Conservation (phyloP, 2,888 invertebrate species). For the Nudaria mundana region DNA sequence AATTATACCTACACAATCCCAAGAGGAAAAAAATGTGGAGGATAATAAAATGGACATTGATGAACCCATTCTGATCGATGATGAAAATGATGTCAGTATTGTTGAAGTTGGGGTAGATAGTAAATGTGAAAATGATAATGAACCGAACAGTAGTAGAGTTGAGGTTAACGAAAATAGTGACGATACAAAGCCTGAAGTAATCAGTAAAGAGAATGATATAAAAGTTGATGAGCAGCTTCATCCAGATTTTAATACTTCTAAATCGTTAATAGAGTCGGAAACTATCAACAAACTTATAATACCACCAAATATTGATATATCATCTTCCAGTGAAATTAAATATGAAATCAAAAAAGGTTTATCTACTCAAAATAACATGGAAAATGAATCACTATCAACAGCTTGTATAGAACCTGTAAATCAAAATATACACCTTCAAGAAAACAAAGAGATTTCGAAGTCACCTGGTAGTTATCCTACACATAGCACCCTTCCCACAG, state of each 20-base stretch:
- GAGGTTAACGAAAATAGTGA: not conserved
- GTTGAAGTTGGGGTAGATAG: conserved; percentile 6
- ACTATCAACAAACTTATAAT: not conserved
- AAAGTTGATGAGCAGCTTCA: not conserved
- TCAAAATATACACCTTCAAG: not conserved
- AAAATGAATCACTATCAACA: not conserved
- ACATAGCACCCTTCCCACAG: not conserved
- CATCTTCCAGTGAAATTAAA: not conserved
- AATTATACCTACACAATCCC: not conserved
- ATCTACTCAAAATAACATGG: not conserved
- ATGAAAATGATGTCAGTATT: conserved; percentile 9
- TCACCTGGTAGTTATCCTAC: not conserved
- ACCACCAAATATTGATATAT: not conserved
- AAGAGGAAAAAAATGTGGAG: not conserved
- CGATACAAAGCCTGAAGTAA: not conserved
- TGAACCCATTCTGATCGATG: conserved; percentile 11
- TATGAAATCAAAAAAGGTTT: not conserved
- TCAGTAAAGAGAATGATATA: not conserved
- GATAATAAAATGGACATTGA: not conserved
- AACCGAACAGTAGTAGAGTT: not conserved
- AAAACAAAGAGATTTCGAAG: not conserved
- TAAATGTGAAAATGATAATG: not conserved
- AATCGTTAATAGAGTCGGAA: not conserved
- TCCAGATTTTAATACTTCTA: not conserved
- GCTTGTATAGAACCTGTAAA: not conserved